Conservation (phyloP, 2,797 vertebrate species). For the Siniperca obscura region DNA sequence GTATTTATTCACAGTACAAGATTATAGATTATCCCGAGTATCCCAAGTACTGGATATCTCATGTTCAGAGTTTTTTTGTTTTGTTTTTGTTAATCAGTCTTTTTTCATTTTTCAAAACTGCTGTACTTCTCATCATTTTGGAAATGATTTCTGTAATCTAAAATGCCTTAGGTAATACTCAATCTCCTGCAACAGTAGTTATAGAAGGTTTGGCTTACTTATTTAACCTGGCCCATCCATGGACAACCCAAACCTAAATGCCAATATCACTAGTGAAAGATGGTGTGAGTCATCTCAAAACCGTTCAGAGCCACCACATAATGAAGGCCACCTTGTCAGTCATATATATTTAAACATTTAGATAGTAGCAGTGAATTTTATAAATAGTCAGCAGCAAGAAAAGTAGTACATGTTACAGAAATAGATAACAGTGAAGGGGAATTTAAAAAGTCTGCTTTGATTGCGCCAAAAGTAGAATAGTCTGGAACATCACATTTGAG, state of each 20-base stretch:
- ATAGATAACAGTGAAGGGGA: no score
- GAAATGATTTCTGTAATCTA: background rate
- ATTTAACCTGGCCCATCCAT: background rate
- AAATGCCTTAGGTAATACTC: background rate
- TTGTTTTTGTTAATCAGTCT: background rate
- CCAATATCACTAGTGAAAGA: background rate
- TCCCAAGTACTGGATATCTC: background rate
- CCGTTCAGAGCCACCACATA: rapidly evolving
- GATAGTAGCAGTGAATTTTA: background rate
- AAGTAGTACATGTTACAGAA: background rate
- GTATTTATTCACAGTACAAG: constrained; percentile 23
- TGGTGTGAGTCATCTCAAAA: background rate
- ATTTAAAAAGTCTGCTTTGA: background rate
- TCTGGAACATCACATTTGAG: constrained; percentile 28
- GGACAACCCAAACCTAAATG: background rate
- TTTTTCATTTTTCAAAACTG: background rate
- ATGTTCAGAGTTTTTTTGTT: background rate
- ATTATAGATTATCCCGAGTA: constrained; percentile 38
- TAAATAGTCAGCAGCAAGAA: background rate
- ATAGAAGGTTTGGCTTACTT: background rate
- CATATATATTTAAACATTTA: background rate
- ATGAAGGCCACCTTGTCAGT: background rate
- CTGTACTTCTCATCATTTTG: background rate
- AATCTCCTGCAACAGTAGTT: background rate
- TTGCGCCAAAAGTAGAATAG: constrained; percentile 23